phyloP scores from a whole-genome alignment of 1,140 invertebrate genomes.

The Drusus annulatus region DNA sequence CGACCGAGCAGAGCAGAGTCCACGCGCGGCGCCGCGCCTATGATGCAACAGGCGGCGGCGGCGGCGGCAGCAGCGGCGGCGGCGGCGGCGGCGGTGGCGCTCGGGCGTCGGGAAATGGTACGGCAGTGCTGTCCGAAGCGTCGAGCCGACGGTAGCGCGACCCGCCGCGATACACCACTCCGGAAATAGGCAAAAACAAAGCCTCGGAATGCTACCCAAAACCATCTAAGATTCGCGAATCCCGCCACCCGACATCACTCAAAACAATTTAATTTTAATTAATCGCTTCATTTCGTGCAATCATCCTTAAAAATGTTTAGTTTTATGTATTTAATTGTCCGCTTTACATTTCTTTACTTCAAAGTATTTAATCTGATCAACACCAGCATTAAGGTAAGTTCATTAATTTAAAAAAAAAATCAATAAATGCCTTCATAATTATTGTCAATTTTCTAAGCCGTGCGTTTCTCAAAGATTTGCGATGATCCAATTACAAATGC shows the following conservation, averaged over 20 bases:
- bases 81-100: background rate
- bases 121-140: slow-evolving; percentile 12
- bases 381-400: no score
- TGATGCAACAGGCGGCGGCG: background rate
- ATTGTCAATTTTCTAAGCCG: no score
- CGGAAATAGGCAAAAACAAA: background rate
- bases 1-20: no score
- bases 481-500: no score
- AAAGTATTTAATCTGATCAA: no score
- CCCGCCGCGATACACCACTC: background rate
- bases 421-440: no score
- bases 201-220: slow-evolving; percentile 7
- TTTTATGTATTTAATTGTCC: no score
- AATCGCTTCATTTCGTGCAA: background rate
- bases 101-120: background rate
- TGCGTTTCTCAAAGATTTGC: no score
- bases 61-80: background rate
- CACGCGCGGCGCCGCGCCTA: background rate
- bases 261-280: background rate
- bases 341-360: no score
- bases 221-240: background rate
- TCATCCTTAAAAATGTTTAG: no score
- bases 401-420: no score
- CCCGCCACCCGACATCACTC: background rate
- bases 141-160: slow-evolving; percentile 13